Conservation (phyloP, 2,888 invertebrate genomes). For the Nemapogon koenigi region DNA sequence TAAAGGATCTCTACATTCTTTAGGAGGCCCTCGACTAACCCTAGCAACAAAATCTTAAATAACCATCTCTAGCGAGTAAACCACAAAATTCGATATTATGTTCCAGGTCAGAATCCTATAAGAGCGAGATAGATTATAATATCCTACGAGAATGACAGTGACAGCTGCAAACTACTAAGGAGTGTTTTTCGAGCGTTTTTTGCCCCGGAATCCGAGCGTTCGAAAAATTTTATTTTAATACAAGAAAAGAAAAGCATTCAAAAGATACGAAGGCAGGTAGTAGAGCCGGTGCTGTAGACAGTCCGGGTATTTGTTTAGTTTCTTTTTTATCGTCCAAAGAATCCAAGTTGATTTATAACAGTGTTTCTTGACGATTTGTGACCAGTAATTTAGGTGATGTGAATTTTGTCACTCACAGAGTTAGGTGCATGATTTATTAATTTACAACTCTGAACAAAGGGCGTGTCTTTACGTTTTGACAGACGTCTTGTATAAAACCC, state of each 20-base stretch:
- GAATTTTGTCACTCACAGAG: conserved; percentile 55
- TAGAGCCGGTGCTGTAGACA: conserved; percentile 22
- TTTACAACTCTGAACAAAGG: conserved; percentile 29
- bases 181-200: conserved; percentile 58
- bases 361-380: conserved; percentile 59
- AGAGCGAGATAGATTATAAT: conserved; percentile 7
- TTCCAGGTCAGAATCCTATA: not conserved
- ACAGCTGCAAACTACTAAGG: conserved; percentile 33
- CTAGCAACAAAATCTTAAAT: not conserved
- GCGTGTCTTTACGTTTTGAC: conserved; percentile 43
- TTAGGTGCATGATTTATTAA: conserved; percentile 53
- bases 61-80: not conserved
- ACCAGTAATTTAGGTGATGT: conserved; percentile 54
- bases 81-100: not conserved
- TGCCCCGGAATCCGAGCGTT: conserved; percentile 54
- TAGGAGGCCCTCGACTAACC: too few species aligned
- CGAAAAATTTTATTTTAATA: conserved; percentile 60
- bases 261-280: conserved; percentile 61
- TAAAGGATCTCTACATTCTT: too few species aligned
- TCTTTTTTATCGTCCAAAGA: conserved; percentile 49
- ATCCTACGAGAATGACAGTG: conserved; percentile 24
- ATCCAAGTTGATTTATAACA: conserved; percentile 55
- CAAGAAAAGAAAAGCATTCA: conserved; percentile 59
- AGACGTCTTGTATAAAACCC: conserved; percentile 34
- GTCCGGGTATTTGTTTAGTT: conserved; percentile 56